phyloP scores from a whole-genome alignment of 2,113 vertebrate species.

The Pipra filicauda region DNA sequence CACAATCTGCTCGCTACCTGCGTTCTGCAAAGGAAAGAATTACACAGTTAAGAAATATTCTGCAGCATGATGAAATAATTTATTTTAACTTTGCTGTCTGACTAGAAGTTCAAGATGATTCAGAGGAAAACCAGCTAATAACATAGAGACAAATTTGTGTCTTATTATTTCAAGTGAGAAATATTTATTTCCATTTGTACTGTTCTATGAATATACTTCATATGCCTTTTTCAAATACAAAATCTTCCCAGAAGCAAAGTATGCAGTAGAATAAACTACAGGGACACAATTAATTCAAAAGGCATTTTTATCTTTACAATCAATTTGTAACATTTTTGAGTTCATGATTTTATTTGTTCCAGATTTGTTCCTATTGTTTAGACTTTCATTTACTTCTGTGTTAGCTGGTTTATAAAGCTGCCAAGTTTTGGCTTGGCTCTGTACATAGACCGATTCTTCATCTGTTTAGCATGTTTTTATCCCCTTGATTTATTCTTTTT shows the following conservation, averaged over 20 bases:
- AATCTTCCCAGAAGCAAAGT: slow-evolving; percentile 18
- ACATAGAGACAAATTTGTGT: slow-evolving; percentile 18
- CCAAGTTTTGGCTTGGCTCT: slow-evolving; percentile 39
- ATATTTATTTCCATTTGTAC: slow-evolving; percentile 14
- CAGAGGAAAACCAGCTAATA: slow-evolving; percentile 54
- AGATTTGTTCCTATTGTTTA: slow-evolving; percentile 32
- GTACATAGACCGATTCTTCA: not conserved
- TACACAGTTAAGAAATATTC: slow-evolving; percentile 40
- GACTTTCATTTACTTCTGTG: slow-evolving; percentile 30
- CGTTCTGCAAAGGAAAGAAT: slow-evolving; percentile 49
- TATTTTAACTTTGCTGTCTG: slow-evolving; percentile 55
- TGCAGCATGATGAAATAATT: slow-evolving; percentile 49
- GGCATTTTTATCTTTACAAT: slow-evolving; percentile 4
- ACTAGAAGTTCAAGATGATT: slow-evolving; percentile 56
- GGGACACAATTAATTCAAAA: not conserved
- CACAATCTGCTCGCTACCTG: slow-evolving; percentile 18
- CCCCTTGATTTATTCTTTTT: slow-evolving; percentile 11
- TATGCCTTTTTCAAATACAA: not conserved
- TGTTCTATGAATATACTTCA: not conserved
- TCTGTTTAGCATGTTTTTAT: not conserved
- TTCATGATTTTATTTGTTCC: slow-evolving; percentile 28
- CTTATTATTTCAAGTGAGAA: slow-evolving; percentile 45
- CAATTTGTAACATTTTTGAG: not conserved
- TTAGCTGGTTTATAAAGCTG: slow-evolving; percentile 46
- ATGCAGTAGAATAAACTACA: slow-evolving; percentile 15